phyloP scores from a whole-genome alignment of 2,113 vertebrate genomes.

The Triplophysa tibetana region DNA sequence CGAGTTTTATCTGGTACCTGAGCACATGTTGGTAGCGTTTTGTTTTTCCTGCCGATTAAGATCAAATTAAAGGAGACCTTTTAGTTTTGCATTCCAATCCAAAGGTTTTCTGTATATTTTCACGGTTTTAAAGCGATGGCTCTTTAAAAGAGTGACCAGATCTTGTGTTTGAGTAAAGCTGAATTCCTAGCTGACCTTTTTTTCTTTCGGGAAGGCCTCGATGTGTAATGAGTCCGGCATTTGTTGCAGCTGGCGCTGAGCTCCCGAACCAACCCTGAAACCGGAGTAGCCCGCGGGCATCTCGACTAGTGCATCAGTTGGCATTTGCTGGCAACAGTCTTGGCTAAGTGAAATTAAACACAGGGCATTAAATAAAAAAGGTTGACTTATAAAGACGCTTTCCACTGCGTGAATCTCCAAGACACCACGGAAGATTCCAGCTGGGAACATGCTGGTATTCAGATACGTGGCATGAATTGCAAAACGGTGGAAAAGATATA shows the following conservation, averaged over 20 bases:
- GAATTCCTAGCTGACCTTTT: constrained; percentile 1
- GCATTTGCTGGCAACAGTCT: constrained; percentile 13
- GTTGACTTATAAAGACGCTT: constrained; percentile 10
- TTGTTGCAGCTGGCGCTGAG: constrained; percentile 37
- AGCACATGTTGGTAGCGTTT: background rate
- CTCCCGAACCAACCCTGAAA: constrained; percentile 20
- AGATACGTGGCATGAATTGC: background rate
- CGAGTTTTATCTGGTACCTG: background rate
- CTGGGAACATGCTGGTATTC: constrained; percentile 14
- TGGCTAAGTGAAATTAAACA: constrained; percentile 7
- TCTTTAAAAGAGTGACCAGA: background rate
- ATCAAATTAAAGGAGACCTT: background rate
- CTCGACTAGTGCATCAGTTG: constrained; percentile 15
- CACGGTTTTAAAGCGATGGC: no score
- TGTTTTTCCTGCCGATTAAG: constrained; percentile 3
- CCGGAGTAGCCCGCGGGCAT: background rate
- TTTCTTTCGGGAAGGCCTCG: background rate
- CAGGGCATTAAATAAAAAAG: background rate
- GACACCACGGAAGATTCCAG: background rate
- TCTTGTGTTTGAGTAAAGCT: background rate
- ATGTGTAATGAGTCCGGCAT: constrained; percentile 13
- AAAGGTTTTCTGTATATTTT: no score
- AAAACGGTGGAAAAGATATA: constrained; percentile 16
- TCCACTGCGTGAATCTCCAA: constrained; percentile 2
- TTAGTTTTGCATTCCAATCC: background rate